Evolutionary conservation across 2,888 invertebrate species (phyloP).

Genomic region (Mantis religiosa): DNA sequence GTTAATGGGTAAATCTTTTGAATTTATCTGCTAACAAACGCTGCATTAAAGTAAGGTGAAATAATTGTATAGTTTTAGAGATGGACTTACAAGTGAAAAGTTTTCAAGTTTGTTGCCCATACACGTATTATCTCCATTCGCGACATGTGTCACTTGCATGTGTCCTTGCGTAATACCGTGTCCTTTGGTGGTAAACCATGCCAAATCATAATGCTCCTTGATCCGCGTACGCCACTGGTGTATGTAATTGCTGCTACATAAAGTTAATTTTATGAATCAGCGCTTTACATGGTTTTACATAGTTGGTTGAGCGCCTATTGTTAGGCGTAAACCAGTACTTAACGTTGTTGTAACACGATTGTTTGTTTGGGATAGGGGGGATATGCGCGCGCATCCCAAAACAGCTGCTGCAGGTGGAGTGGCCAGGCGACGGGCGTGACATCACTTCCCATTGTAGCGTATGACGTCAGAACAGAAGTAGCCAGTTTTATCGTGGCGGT

Average conservation of each 20-base stretch:
- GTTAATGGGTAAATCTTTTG: no score
- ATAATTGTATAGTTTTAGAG: no score
- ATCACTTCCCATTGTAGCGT: slow-evolving; percentile 27
- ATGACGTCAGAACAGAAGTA: slow-evolving; percentile 22
- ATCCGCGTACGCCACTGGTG: neutral
- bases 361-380: neutral
- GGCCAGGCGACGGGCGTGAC: slow-evolving; percentile 9
- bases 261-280: neutral
- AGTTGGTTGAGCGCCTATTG: neutral
- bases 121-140: no score
- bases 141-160: no score
- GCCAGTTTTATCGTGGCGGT: slow-evolving; percentile 11
- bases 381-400: slow-evolving; percentile 20
- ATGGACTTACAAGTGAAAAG: no score
- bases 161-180: no score
- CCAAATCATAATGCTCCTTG: no score
- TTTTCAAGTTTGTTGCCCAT: no score
- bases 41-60: no score
- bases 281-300: neutral
- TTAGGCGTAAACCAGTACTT: neutral
- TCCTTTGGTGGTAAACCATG: no score
- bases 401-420: slow-evolving; percentile 27
- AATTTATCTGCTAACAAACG: no score
- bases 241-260: neutral
- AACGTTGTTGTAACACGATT: neutral